Conservation (phyloP, 2,888 invertebrate genomes). For the Lepidochrysops patricia region DNA sequence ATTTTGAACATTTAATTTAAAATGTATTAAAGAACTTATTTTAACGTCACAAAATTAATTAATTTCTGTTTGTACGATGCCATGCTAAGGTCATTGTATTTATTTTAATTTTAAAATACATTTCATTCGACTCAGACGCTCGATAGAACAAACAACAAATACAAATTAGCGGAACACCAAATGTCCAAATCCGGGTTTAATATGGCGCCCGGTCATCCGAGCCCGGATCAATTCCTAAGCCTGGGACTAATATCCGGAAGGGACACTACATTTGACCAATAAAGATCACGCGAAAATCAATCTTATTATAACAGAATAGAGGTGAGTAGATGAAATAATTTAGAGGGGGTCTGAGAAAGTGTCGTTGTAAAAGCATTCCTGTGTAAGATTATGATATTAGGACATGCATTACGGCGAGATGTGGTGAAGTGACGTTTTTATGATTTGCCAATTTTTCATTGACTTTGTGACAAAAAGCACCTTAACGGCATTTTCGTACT, state of each 20-base stretch:
- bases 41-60: no score
- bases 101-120: not conserved
- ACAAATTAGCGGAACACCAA: conserved; percentile 53
- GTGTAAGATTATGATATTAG: conserved; percentile 71
- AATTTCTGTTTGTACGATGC: no score
- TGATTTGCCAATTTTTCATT: conserved; percentile 17
- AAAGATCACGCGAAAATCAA: conserved; percentile 15
- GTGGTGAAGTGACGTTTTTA: conserved; percentile 32
- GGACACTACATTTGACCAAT: conserved; percentile 32
- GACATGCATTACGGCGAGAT: conserved; percentile 47
- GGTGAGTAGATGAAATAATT: conserved; percentile 42
- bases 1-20: not conserved
- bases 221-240: conserved; percentile 63
- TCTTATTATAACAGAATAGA: conserved; percentile 21
- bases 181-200: conserved; percentile 64
- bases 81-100: no score
- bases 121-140: not conserved
- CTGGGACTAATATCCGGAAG: conserved; percentile 61
- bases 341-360: conserved; percentile 48
- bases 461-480: no score
- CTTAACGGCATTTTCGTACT: no score
- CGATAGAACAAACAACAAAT: conserved; percentile 39
- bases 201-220: conserved; percentile 67
- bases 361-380: conserved; percentile 69
- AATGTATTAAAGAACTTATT: no score